phyloP scores from a whole-genome alignment of 2,113 vertebrate species.

The Baryphthengus martii region DNA sequence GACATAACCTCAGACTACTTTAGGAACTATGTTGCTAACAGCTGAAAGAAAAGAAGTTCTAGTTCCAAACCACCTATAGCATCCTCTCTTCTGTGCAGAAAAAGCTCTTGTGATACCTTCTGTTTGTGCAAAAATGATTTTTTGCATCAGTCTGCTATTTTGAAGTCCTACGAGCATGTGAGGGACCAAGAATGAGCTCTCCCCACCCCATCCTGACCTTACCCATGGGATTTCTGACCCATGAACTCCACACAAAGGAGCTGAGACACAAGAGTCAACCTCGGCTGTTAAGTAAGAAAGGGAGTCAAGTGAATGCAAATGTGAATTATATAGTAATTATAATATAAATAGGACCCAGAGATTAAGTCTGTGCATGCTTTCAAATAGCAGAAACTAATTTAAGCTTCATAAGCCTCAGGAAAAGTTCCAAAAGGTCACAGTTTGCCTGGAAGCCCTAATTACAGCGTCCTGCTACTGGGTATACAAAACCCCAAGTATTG shows the following conservation, averaged over 20 bases:
- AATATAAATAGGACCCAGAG: slow-evolving; percentile 20
- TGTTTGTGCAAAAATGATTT: background rate
- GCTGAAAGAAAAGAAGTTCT: background rate
- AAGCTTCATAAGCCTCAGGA: slow-evolving; percentile 17
- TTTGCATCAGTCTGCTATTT: background rate
- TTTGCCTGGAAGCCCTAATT: slow-evolving; percentile 39
- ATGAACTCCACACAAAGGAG: background rate
- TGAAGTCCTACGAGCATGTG: background rate
- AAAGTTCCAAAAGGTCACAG: slow-evolving; percentile 47
- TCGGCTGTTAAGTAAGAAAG: background rate
- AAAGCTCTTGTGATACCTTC: background rate
- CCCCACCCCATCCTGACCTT: background rate
- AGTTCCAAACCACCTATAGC: background rate
- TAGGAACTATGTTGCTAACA: background rate
- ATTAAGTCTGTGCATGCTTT: slow-evolving; percentile 24
- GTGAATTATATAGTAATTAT: slow-evolving; percentile 32
- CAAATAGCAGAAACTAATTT: slow-evolving; percentile 22
- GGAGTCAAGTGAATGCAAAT: slow-evolving; percentile 41
- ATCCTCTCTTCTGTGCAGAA: background rate
- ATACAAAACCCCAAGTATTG: background rate
- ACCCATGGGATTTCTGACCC: background rate
- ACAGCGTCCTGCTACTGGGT: background rate
- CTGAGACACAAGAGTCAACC: background rate
- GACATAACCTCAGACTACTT: slow-evolving; percentile 8
- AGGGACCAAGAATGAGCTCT: background rate